Evolutionary conservation across 1,140 invertebrate genomes (phyloP).

Genomic region (Bacillus rossius): DNA sequence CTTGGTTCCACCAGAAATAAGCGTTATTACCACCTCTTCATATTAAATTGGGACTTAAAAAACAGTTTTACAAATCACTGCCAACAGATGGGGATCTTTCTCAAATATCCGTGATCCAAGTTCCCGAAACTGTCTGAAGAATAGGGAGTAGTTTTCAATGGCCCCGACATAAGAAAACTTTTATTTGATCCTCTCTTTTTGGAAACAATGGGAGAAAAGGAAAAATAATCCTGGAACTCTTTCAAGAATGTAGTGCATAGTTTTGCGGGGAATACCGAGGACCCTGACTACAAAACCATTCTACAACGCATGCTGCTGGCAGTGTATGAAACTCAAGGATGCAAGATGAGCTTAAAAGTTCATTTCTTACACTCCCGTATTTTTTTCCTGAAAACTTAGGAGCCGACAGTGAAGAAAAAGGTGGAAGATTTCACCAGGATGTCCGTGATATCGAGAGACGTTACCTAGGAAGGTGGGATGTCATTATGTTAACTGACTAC

Average conservation of each 20-base stretch:
- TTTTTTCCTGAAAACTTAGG: conserved; percentile 4
- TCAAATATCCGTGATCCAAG: too few species aligned
- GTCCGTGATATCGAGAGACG: too few species aligned
- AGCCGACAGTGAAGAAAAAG: background rate
- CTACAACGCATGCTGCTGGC: background rate
- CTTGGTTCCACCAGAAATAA: conserved; percentile 3
- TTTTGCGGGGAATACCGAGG: background rate
- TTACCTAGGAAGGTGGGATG: background rate
- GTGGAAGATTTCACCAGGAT: too few species aligned
- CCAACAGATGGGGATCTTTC: too few species aligned
- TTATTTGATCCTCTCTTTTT: conserved; percentile 2
- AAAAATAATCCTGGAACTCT: background rate
- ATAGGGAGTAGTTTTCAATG: background rate
- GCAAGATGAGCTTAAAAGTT: too few species aligned
- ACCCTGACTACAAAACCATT: background rate
- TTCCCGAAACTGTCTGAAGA: conserved; percentile 5
- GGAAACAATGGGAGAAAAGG: conserved; percentile 6
- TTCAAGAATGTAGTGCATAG: conserved; percentile 4
- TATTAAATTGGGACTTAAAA: too few species aligned
- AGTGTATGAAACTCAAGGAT: conserved; percentile 1
- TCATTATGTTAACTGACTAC: too few species aligned
- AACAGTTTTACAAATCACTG: too few species aligned
- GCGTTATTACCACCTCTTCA: background rate
- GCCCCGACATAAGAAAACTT: conserved; percentile 7
- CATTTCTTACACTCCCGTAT: too few species aligned